A percentile compares a stretch with the other conserved stretches of the same genome.
phyloP scores from a whole-genome alignment of 2,113 vertebrate genomes.

The Alces alces region DNA sequence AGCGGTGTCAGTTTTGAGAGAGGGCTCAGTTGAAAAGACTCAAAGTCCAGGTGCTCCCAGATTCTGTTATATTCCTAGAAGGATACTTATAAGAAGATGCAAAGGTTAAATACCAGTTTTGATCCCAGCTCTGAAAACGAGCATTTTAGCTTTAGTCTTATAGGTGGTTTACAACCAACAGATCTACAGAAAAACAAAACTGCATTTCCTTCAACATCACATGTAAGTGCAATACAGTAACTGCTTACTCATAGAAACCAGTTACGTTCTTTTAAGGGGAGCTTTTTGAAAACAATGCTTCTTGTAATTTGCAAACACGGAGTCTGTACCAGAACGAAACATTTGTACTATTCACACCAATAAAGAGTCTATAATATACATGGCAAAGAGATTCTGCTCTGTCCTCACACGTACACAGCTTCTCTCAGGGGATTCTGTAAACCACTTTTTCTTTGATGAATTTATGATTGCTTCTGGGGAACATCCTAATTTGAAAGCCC shows the following conservation, averaged over 20 bases:
- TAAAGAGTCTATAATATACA: constrained; percentile 85
- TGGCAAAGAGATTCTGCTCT: constrained; percentile 80
- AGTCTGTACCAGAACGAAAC: constrained; percentile 83
- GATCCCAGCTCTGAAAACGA: constrained; percentile 82
- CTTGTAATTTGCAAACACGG: constrained; percentile 81
- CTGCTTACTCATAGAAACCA: constrained; percentile 82
- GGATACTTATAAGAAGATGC: constrained; percentile 79
- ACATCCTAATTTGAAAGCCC: constrained; percentile 79
- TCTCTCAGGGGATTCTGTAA: constrained; percentile 77
- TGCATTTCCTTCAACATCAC: constrained; percentile 82
- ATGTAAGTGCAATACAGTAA: constrained; percentile 85
- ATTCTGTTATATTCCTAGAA: constrained; percentile 73
- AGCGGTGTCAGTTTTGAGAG: constrained; percentile 70
- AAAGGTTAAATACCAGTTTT: constrained; percentile 83
- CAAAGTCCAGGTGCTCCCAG: constrained; percentile 73
- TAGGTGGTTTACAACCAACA: constrained; percentile 82
- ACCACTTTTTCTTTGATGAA: constrained; percentile 77
- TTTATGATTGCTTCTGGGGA: constrained; percentile 80
- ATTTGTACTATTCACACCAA: constrained; percentile 84
- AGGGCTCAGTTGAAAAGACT: constrained; percentile 77
- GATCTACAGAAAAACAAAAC: constrained; percentile 83
- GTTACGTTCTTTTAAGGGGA: constrained; percentile 83
- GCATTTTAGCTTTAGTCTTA: constrained; percentile 77
- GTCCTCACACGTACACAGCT: constrained; percentile 78
- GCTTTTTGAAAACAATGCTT: constrained; percentile 84